Percentiles rank a stretch among this genome's conserved stretches.
phyloP scores from a whole-genome alignment of 2,888 invertebrate species.

The Harpalus rubripes region DNA sequence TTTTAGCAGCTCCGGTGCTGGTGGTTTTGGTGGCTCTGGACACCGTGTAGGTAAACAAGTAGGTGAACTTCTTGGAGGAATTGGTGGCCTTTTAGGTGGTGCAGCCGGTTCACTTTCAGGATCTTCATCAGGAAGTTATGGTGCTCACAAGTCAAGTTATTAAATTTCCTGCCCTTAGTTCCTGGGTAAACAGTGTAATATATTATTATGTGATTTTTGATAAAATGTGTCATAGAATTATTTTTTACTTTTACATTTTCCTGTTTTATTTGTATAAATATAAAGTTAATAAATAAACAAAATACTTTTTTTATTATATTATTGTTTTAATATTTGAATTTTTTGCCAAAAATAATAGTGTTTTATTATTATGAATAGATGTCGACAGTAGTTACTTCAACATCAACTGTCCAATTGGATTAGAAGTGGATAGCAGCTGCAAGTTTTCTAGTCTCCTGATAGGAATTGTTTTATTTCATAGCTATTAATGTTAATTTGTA shows the following conservation, averaged over 20 bases:
- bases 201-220: conserved; percentile 32
- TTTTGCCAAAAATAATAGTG: too few relatives aligned
- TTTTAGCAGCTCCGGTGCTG: conserved; percentile 55
- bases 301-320: neutral
- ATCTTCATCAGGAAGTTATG: conserved; percentile 50
- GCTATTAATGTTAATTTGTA: too few relatives aligned
- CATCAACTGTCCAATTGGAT: too few relatives aligned
- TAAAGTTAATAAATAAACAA: conserved; percentile 36
- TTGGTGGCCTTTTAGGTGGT: conserved; percentile 54
- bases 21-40: conserved; percentile 52
- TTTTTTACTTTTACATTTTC: conserved; percentile 40
- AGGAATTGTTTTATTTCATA: too few relatives aligned
- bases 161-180: conserved; percentile 36
- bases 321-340: too few relatives aligned
- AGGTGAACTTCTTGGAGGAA: conserved; percentile 31
- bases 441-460: too few relatives aligned
- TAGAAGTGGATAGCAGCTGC: too few relatives aligned
- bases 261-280: conserved; percentile 43
- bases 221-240: conserved; percentile 58
- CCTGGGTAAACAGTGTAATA: conserved; percentile 27
- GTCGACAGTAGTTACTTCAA: too few relatives aligned
- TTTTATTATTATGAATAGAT: too few relatives aligned
- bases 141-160: conserved; percentile 49
- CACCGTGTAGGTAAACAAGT: conserved; percentile 55
- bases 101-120: conserved; percentile 50